Evolutionary conservation across 2,888 invertebrate species (phyloP), one percentile per base, ranked within the genome.

Genomic region (Hyles lineata): DNA sequence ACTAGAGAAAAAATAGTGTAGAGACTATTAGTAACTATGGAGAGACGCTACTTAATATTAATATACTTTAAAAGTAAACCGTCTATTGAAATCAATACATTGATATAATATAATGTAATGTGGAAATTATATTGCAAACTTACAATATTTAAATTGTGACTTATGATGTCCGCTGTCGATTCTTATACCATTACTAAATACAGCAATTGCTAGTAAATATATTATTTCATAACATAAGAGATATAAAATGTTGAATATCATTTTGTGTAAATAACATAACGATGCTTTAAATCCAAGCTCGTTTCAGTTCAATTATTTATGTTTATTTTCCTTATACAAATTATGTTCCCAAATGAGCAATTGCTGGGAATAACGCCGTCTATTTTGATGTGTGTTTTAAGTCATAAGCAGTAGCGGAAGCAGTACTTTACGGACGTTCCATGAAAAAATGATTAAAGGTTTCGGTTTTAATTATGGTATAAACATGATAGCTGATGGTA

Each of bases 281-380:
- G 76, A 75, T 74, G 58, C 70, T 76, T 71, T 72, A 73, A 72
- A 72, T 59, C 71, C 72, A 52, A 76, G 63, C 62, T 63, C 25
- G 62, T 25, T 71, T 76, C 71, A 35, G 60, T 76, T 80, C 76
- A 79, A 83, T 84, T 81, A 85, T 85, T 81, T 80, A 83, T 75
- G 80, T 84, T 82, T 82, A 81, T 81, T 78, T 85, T 85, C 78
- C 79, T 82, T 82, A 76, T 76, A 74, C 81, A 84, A 87, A 85
- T 86, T 83, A 86, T 86, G 80, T 83, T 83, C 79, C 79, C 81
- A 80, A 83, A 85, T 84, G 85, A 86, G 87, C 83, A 83, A 84
- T 86, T 74, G 77, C 80, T 79, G 82, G 79, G 80, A 83, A 83
- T 77, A 83, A 81, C 79, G 80, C 78, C 78, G 80, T 80, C 73